Evolutionary conservation across 1,140 invertebrate genomes (phyloP).

Genomic region (Ceratoteleas bidentatus): DNA sequence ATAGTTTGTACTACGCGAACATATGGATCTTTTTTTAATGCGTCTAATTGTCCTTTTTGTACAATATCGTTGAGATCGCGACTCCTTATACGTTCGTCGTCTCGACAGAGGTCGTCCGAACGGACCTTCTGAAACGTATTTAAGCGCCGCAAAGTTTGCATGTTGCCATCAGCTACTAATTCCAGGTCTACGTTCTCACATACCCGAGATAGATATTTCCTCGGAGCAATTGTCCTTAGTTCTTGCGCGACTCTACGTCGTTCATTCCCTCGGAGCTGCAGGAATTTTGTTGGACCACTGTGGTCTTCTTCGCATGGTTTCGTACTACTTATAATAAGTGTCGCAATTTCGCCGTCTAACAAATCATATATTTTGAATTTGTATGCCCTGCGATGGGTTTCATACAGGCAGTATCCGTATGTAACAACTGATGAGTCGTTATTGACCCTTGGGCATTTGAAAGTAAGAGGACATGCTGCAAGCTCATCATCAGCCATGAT

Average conservation of each 20-base stretch:
- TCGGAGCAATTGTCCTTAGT: constrained; percentile 3
- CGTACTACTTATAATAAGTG: no score
- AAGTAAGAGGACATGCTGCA: no score
- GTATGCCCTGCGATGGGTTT: no score
- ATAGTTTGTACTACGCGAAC: neutral
- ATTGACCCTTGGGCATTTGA: no score
- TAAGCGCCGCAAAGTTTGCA: neutral
- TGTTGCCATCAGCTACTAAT: constrained; percentile 8
- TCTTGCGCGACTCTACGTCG: neutral
- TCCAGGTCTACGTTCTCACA: neutral
- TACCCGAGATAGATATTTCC: constrained; percentile 5
- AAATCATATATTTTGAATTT: no score
- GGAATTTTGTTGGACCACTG: neutral
- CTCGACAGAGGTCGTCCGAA: constrained; percentile 5
- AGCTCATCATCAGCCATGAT: no score
- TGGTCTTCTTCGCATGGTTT: neutral
- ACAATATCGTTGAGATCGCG: constrained; percentile 25
- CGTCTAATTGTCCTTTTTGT: neutral
- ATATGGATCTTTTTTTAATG: neutral
- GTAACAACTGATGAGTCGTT: no score
- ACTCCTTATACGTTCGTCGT: constrained; percentile 12
- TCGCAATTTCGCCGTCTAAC: no score
- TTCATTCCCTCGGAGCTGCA: constrained; percentile 2
- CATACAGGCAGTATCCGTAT: no score
- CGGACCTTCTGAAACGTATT: constrained; percentile 2